phyloP scores from a whole-genome alignment of 2,113 vertebrate species.

The Patagioenas fasciata region DNA sequence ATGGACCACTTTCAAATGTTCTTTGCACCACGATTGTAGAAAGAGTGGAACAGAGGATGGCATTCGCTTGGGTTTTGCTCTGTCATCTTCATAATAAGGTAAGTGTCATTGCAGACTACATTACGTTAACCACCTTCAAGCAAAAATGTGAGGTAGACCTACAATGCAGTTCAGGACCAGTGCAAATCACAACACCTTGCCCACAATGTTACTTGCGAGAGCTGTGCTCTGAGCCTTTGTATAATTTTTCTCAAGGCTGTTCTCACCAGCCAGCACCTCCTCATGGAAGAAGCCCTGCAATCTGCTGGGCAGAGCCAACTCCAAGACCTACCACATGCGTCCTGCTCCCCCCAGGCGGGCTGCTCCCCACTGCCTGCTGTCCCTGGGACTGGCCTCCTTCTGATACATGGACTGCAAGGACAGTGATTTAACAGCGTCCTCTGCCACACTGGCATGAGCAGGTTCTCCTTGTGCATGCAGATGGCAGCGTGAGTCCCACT shows the following conservation, averaged over 20 bases:
- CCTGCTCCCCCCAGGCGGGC: rapidly evolving
- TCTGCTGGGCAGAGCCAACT: not conserved
- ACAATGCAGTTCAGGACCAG: not conserved
- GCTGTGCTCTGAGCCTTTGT: not conserved
- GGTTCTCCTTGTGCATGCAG: not conserved
- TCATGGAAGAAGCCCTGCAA: rapidly evolving
- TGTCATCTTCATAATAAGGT: not conserved
- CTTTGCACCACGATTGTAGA: not conserved
- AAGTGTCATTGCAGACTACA: not conserved
- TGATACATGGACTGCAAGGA: rapidly evolving
- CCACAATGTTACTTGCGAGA: not conserved
- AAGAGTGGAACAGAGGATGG: not conserved
- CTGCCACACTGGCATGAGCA: not conserved
- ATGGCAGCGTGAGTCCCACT: rapidly evolving
- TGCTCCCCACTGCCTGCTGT: not conserved
- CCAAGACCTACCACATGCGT: rapidly evolving
- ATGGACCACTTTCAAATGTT: rapidly evolving
- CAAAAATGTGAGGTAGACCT: not conserved
- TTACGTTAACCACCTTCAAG: not conserved
- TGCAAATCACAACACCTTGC: not conserved
- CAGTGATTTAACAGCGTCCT: rapidly evolving
- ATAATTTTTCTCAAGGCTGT: rapidly evolving
- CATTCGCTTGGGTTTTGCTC: not conserved
- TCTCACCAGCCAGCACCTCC: rapidly evolving
- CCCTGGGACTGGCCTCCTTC: rapidly evolving